Conservation (phyloP, 2,113 vertebrate species). For the Petaurus breviceps region DNA sequence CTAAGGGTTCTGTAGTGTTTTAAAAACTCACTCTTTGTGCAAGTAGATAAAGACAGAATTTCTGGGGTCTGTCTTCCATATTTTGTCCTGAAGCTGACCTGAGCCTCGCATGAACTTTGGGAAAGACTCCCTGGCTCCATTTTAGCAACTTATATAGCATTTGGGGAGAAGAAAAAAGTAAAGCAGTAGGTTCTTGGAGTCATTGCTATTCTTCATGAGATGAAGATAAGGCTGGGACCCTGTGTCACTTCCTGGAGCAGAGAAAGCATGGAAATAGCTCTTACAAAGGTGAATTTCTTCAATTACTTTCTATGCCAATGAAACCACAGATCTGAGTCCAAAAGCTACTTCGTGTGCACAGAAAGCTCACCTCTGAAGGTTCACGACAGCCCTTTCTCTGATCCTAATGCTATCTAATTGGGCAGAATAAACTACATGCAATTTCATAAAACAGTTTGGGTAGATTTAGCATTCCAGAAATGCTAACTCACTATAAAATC, state of each 20-base stretch:
- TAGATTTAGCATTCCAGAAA: neutral
- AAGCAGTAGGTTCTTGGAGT: neutral
- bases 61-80: neutral
- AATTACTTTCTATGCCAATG: neutral
- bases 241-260: neutral
- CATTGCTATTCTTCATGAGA: rapidly evolving
- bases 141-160: rapidly evolving
- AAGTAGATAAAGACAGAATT: too few species aligned
- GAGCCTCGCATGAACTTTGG: neutral
- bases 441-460: neutral
- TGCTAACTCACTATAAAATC: neutral
- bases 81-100: neutral
- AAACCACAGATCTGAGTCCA: neutral
- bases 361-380: neutral
- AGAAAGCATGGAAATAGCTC: neutral
- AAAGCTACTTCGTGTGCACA: too few species aligned
- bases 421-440: neutral
- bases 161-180: neutral
- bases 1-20: neutral
- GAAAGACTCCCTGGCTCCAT: neutral
- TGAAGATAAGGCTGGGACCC: neutral
- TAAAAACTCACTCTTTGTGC: neutral
- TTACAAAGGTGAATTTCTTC: neutral
- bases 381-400: neutral
- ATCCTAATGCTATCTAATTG: neutral